Evolutionary conservation across 2,113 vertebrate species (phyloP).

Genomic region (Anguilla japonica): DNA sequence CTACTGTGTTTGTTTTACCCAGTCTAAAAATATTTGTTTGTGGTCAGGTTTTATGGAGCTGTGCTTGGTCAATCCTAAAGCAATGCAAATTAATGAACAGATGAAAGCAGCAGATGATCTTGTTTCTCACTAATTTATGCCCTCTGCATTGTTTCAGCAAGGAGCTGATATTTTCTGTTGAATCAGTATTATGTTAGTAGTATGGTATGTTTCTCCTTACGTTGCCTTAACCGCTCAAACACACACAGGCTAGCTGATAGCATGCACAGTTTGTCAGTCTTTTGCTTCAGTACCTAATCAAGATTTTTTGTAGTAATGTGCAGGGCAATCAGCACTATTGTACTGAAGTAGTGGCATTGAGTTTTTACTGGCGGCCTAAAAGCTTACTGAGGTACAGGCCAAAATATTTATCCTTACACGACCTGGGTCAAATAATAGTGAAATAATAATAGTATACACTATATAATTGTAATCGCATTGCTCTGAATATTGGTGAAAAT

Average conservation of each 20-base stretch:
- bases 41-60: not conserved
- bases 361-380: not conserved
- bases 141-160: not conserved
- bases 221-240: constrained; percentile 23
- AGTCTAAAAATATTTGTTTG: constrained; percentile 6
- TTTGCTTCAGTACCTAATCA: constrained; percentile 24
- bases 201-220: not conserved
- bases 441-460: too few species aligned
- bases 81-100: not conserved
- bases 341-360: constrained; percentile 28
- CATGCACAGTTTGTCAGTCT: constrained; percentile 27
- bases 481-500: too few species aligned
- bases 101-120: not conserved
- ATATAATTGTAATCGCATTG: too few species aligned
- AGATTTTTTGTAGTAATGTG: not conserved
- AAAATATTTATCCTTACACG: not conserved
- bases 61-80: not conserved
- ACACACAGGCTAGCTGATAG: constrained; percentile 30
- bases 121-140: too few species aligned
- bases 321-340: constrained; percentile 31
- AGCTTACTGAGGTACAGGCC: not conserved
- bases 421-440: too few species aligned
- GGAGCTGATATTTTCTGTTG: constrained; percentile 22
- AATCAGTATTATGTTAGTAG: constrained; percentile 24
- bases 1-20: not conserved